Conservation (phyloP, 2,797 vertebrate species). For the Lutjanus argentimaculatus region DNA sequence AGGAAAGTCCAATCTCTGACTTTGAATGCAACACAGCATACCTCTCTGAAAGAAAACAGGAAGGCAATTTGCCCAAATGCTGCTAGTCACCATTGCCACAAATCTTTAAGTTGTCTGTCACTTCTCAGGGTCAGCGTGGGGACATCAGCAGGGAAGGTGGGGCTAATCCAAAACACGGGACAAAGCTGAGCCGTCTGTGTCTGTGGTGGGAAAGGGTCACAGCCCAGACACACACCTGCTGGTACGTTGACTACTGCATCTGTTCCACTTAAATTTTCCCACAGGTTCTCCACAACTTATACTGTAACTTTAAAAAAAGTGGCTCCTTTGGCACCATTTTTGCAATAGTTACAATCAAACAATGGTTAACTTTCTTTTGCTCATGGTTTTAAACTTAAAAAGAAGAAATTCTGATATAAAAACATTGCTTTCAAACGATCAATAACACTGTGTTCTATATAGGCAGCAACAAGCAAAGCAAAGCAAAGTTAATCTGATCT, state of each 20-base stretch:
- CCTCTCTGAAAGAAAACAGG: too few species aligned
- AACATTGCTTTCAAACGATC: background rate
- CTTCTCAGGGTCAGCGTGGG: slow-evolving; percentile 30
- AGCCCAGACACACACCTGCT: slow-evolving; percentile 37
- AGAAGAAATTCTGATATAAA: background rate
- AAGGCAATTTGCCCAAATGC: too few species aligned
- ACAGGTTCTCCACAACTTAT: background rate
- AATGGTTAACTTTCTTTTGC: background rate
- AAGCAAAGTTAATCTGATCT: slow-evolving; percentile 20
- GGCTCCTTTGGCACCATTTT: too few species aligned
- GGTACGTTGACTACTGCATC: slow-evolving; percentile 6
- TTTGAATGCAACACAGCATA: too few species aligned
- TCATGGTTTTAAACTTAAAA: background rate
- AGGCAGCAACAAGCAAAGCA: background rate
- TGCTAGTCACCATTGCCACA: background rate
- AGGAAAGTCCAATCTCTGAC: too few species aligned
- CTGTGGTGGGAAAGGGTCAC: slow-evolving; percentile 29
- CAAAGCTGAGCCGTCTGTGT: slow-evolving; percentile 61
- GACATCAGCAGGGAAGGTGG: background rate
- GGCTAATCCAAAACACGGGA: slow-evolving; percentile 78
- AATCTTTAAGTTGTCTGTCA: slow-evolving; percentile 22
- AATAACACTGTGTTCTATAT: background rate
- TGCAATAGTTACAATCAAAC: background rate
- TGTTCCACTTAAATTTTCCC: background rate
- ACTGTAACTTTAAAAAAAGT: too few species aligned